Percentiles rank a stretch among this genome's conserved stretches.
phyloP scores from a whole-genome alignment of 2,888 invertebrate genomes.

The Tenthredo amoena region DNA sequence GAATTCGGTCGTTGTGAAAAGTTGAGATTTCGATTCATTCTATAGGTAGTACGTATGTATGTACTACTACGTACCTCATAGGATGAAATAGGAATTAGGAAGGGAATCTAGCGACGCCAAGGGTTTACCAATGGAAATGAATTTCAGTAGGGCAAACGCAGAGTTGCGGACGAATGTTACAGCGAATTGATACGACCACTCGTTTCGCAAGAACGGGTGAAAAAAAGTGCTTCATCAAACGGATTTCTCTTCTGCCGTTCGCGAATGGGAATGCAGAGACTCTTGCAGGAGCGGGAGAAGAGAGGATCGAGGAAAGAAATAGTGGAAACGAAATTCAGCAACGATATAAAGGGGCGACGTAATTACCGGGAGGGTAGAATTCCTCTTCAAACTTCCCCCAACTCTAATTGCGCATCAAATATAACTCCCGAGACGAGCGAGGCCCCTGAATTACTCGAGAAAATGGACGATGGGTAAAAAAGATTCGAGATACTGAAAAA shows the following conservation, averaged over 20 bases:
- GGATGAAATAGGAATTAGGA: not conserved
- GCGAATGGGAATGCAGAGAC: not conserved
- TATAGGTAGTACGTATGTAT: too few species aligned
- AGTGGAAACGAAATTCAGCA: not conserved
- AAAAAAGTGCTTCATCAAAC: not conserved
- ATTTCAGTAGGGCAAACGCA: not conserved
- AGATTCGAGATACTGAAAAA: not conserved
- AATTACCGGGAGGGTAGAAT: constrained; percentile 18
- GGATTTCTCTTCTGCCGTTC: not conserved
- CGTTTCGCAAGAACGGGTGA: not conserved
- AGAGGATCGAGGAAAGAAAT: not conserved
- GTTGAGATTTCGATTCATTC: not conserved
- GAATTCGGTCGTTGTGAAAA: not conserved
- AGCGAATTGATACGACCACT: not conserved
- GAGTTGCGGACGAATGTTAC: not conserved
- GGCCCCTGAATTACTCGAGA: not conserved
- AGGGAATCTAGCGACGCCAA: not conserved
- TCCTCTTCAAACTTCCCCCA: not conserved
- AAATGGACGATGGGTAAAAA: not conserved
- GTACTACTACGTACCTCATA: too few species aligned
- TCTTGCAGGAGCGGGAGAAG: not conserved
- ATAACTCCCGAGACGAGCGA: not conserved
- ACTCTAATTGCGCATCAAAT: not conserved
- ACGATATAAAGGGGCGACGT: constrained; percentile 13
- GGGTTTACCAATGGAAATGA: not conserved